Evolutionary conservation across 2,888 invertebrate genomes (phyloP), one percentile per base, ranked within the genome.

Genomic region (Dolichomitus sp.): DNA sequence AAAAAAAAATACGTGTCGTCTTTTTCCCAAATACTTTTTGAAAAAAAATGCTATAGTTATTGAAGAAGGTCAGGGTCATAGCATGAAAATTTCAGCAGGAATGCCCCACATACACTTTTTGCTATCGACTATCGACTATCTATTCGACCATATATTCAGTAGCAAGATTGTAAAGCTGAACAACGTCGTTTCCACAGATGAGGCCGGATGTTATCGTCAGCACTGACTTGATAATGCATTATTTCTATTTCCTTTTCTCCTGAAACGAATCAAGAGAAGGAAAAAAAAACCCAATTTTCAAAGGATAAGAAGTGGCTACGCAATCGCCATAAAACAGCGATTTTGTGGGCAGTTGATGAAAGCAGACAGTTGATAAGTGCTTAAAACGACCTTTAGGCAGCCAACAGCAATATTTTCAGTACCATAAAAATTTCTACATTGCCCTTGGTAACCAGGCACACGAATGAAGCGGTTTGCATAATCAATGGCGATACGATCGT

Each of bases 171-270:
- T 19, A 30, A 59, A 54, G 54, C 30, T 19, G 23, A 23, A n/a
- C 14, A 37, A 61, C 59, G 70, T 72, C 63, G 50, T 65, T 54
- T 57, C 52, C 66, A 59, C 12, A 50, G 72, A 76, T 81, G 65
- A 50, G 52, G 11, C 27, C 33, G 54, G 27, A 30, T 11, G 68
- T 74, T 74, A 78, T 78, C 77, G 63, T 52, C 54, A 48, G 14
- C 50, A n/a, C 40, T 23, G 12, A 45, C 57, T 72, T 17, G 76
- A 81, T 78, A 78, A 69, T 57, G 57, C 73, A 78, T 77, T 73
- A 72, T 77, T 77, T 72, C 72, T 12, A 57, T 54, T 54, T 9
- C 6, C 52, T 65, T 42, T 27, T 45, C 23, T 54, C 6, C 33
- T 40, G 2, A 2, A n/a, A 11, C 17, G 33, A 19, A 7, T 54